Evolutionary conservation across 2,113 vertebrate species (phyloP).

Genomic region (Typhlomys cinereus): DNA sequence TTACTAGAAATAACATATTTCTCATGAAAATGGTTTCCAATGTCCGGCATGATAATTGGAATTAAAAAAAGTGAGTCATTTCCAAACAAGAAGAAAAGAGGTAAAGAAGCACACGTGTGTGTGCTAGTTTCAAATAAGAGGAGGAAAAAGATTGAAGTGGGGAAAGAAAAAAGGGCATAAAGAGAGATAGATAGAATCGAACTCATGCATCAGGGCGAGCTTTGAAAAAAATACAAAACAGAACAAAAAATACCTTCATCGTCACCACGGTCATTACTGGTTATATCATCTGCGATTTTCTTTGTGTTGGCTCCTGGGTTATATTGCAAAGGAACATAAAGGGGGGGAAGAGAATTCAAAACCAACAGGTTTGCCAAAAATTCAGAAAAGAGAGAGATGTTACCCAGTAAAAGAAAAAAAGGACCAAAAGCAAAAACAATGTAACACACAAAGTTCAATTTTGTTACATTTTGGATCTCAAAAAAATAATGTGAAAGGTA

Average conservation of each 20-base stretch:
- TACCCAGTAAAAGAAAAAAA: conserved; percentile 68
- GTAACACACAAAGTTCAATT: conserved; percentile 83
- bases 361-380: conserved; percentile 85
- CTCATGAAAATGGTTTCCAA: too few species aligned
- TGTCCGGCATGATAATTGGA: too few species aligned
- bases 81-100: too few species aligned
- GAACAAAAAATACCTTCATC: conserved; percentile 95
- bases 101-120: too few species aligned
- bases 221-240: conserved; percentile 89
- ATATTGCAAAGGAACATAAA: conserved; percentile 88
- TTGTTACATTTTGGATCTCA: conserved; percentile 78
- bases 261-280: conserved; percentile 93
- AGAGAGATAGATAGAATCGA: conserved; percentile 74
- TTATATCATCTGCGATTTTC: conserved; percentile 93
- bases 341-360: conserved; percentile 88
- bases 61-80: too few species aligned
- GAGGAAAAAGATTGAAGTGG: too few species aligned
- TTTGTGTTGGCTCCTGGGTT: conserved; percentile 93
- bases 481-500: background rate
- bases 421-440: conserved; percentile 69
- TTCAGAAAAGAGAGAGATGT: conserved; percentile 59
- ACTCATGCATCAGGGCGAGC: conserved; percentile 88
- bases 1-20: too few species aligned
- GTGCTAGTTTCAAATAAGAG: too few species aligned
- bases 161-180: background rate